A percentile compares a stretch with the other conserved stretches of the same genome.
phyloP scores from a whole-genome alignment of 2,797 vertebrate species.

The Rhinogobio ventralis region DNA sequence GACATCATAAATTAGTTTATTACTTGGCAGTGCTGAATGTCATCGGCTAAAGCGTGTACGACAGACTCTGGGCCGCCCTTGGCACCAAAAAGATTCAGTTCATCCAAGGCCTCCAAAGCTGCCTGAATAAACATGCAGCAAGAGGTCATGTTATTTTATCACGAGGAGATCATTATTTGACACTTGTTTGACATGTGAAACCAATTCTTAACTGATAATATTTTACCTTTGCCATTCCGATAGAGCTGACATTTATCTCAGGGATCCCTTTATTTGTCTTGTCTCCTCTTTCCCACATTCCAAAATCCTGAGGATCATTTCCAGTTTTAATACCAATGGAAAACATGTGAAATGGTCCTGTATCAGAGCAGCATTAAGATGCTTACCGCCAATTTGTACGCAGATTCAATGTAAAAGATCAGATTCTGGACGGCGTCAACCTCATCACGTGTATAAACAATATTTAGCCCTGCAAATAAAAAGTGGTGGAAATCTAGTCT shows the following conservation, averaged over 20 bases:
- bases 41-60: conserved; percentile 91
- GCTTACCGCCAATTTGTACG: conserved; percentile 96
- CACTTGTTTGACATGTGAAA: conserved; percentile 9
- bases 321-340: neutral
- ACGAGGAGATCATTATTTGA: neutral
- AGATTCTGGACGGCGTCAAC: conserved; percentile 96
- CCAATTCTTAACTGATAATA: conserved; percentile 9
- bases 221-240: conserved; percentile 95
- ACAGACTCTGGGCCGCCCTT: conserved; percentile 95
- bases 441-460: conserved; percentile 93
- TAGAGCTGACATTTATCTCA: conserved; percentile 94
- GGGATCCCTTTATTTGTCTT: conserved; percentile 98
- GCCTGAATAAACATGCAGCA: conserved; percentile 77
- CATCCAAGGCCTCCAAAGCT: conserved; percentile 93
- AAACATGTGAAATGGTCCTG: neutral
- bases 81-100: conserved; percentile 93
- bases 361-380: neutral
- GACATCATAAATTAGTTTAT: conserved; percentile 27
- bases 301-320: conserved; percentile 85
- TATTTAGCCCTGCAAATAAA: conserved; percentile 86
- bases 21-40: conserved; percentile 98
- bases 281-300: conserved; percentile 98
- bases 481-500: neutral
- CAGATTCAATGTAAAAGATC: conserved; percentile 97
- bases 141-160: neutral